Conservation (phyloP, 2,797 vertebrate genomes). For the Pempheris klunzingeri region DNA sequence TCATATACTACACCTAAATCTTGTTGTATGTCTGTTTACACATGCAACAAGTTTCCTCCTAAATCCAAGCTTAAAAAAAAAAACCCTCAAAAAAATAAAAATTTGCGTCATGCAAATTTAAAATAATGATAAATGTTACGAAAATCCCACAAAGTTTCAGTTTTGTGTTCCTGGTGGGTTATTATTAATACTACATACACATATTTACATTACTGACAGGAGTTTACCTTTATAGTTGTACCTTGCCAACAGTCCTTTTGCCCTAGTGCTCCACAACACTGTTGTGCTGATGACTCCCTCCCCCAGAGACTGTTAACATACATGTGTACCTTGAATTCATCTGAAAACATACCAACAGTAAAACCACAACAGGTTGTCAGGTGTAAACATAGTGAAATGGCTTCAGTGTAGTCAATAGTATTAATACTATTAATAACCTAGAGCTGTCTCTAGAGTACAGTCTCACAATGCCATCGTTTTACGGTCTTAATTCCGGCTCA, state of each 20-base stretch:
- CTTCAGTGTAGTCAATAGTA: background rate
- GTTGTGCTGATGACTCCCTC: too few species aligned
- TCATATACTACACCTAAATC: background rate
- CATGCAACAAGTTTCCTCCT: background rate
- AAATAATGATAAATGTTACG: constrained; percentile 1
- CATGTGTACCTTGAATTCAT: background rate
- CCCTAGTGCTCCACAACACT: background rate
- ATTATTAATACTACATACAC: constrained; percentile 38
- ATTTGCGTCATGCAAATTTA: background rate
- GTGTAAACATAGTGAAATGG: constrained; percentile 25
- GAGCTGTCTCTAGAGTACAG: constrained; percentile 16
- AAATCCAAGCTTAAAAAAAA: background rate
- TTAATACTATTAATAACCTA: constrained; percentile 4
- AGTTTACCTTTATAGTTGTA: background rate
- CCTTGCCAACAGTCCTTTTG: background rate
- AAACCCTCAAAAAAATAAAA: background rate
- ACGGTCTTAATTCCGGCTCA: background rate
- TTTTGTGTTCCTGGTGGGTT: background rate
- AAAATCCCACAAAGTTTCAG: background rate
- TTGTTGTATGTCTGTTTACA: background rate
- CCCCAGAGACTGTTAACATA: background rate
- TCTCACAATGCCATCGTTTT: background rate
- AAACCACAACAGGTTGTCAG: background rate
- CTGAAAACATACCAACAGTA: background rate
- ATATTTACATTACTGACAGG: constrained; percentile 53